Percentiles rank a stretch among this genome's conserved stretches.
Conservation (phyloP, 2,888 invertebrate genomes). For the Xanthorhoe spadicearia region DNA sequence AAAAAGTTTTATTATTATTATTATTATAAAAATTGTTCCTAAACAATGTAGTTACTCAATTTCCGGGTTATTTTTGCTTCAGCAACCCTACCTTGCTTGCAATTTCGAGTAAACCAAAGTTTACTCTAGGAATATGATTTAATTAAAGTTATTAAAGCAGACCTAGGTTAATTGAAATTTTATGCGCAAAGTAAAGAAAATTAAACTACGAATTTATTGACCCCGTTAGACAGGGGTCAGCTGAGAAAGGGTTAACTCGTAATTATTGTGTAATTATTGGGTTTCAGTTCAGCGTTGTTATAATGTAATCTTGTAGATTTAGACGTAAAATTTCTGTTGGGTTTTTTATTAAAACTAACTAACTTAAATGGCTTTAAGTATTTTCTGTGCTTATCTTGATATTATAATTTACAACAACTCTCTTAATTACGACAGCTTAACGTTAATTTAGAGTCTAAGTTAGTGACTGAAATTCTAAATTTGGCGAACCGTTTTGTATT, state of each 20-base stretch:
- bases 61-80: neutral
- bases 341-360: neutral
- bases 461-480: no score
- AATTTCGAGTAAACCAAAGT: constrained; percentile 59
- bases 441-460: no score
- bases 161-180: constrained; percentile 77
- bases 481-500: no score
- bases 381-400: neutral
- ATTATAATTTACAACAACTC: no score
- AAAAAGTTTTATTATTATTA: no score
- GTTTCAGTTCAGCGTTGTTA: constrained; percentile 40
- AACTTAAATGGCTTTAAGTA: neutral
- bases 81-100: constrained; percentile 63
- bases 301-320: constrained; percentile 43
- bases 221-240: constrained; percentile 58
- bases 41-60: no score
- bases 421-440: no score
- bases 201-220: constrained; percentile 68
- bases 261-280: constrained; percentile 53
- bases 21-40: no score
- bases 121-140: constrained; percentile 73
- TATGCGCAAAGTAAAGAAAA: constrained; percentile 64
- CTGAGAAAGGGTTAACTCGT: constrained; percentile 54
- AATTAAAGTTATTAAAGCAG: constrained; percentile 78
- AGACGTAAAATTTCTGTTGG: constrained; percentile 10